Base-by-base conservation (phyloP, 1,140 invertebrate species). In the Tetramorium alpestre region DNA sequence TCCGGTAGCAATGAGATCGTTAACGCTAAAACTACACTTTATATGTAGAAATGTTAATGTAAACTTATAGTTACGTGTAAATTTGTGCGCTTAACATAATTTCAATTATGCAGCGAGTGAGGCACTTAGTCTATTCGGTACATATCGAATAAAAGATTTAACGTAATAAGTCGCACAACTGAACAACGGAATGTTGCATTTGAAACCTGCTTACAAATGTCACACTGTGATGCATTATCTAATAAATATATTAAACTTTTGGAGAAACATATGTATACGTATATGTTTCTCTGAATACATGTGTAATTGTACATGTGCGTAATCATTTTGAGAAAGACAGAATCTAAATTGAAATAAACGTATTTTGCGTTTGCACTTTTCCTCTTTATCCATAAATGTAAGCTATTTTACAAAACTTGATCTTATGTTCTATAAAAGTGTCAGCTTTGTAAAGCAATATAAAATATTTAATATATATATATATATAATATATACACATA, bases 1-100 rank as follows among this genome's bases (percentile, higher is more conserved):
- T 69, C 60, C 49, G 47, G 62, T 80, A 44, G 76, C 58, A 85
- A 87, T 91, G 90, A 91, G 90, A 91, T 91, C 89, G 60, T 60
- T 81, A 91, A 64, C n/a, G 60, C 65, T 89, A 87, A 87, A 70
- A 13, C 41, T 78, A 81, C 13, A n/a, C 22, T 49, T 38, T 13
- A 47, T 13, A 60, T 80, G 10, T 18, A 44, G 11, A 49, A 62
- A 62, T 73, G 13, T 84, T 56, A 58, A n/a, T n/a, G n/a, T n/a
- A n/a, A 84, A 82, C 7, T 18, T 60, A 44, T 33, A 82, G 18
- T 7, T 82, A 5, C 25, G 25, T 60, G n/a, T 84, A 58, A 80
- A 54, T 75, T 75, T 75, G 69, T 84, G 80, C 18, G 28, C 13
- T 75, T 84, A 84, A 33, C 28, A 41, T 60, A 73, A 47, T 33